These are phyloP conservation scores for Agraylea sexmaculata DNA, from an alignment of 1,140 invertebrate genomes.

Conservation along the genomic window DNA sequence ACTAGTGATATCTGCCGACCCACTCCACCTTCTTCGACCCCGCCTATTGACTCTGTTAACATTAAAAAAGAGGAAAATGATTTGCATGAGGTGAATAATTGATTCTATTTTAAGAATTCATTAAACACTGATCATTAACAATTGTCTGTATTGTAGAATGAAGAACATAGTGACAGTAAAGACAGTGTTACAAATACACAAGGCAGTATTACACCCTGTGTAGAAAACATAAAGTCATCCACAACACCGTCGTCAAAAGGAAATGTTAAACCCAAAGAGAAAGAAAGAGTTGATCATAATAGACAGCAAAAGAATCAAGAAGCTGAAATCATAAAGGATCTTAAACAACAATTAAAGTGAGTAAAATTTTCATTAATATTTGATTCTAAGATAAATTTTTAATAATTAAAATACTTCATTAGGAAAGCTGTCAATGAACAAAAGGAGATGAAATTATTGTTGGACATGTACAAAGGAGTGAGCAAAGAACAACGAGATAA, in stretches of 20 bases:
- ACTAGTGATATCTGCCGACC: conserved; percentile 20
- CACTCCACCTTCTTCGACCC: conserved; percentile 32
- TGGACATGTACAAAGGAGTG: conserved; percentile 96
- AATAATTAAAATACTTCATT: conserved; percentile 7
- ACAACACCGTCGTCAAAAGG: conserved; percentile 15
- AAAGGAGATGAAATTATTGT: conserved; percentile 83
- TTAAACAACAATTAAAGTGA: conserved; percentile 87
- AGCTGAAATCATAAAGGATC: conserved; percentile 62
- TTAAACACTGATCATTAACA: background rate
- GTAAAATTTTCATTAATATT: conserved; percentile 22
- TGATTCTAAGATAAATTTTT: background rate
- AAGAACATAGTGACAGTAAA: conserved; percentile 18
- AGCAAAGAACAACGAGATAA: conserved; percentile 94
- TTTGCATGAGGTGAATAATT: conserved; percentile 15
- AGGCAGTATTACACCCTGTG: conserved; percentile 10
- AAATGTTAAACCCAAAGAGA: conserved; percentile 18
- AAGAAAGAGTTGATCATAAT: conserved; percentile 25
- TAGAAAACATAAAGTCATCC: conserved; percentile 21
- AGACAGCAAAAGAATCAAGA: conserved; percentile 41
- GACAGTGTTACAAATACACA: conserved; percentile 15
- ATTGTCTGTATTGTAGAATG: conserved; percentile 12
- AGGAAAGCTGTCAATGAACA: conserved; percentile 88
- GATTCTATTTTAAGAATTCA: background rate
- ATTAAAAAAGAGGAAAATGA: conserved; percentile 48
- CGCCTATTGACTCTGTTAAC: conserved; percentile 31